Evolutionary conservation across 2,888 invertebrate genomes (phyloP), one percentile per base, ranked within the genome.

Genomic region (Chesias legatella): DNA sequence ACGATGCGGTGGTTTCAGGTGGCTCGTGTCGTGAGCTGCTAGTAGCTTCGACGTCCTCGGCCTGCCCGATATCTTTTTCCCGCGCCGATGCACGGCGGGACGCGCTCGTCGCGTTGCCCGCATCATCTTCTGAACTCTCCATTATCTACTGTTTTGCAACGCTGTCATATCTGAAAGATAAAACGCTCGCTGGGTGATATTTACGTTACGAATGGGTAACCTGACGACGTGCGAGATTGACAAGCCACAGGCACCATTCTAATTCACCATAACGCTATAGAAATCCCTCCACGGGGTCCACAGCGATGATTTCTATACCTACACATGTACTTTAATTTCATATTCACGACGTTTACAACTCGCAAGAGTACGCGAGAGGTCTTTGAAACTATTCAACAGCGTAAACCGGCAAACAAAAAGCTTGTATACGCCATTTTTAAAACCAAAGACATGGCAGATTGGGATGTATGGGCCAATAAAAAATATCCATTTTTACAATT

Each of bases 351-450:
- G 78, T 82, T 76, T 75, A 74, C 71, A 68, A 76, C 74, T 74
- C 78, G 70, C 68, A 58, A 58, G 73, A 78, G 70, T 56, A 72
- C 71, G 73, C 75, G 73, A 79, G 68, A 73, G 77, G 77, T 76
- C 73, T 77, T 71, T 72, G 70, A 79, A 80, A 80, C 75, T 75
- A 74, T 82, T 88, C 79, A 88, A 79, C 78, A 80, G 78, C 80
- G 76, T 85, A 86, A 82, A 88, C 89, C 89, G 89, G 89, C 89
- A 86, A 89, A 89, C 89, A 89, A 89, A 89, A 89, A 89, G 89
- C 88, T 89, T 89, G 88, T 89, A 88, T 89, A 89, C 89, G 89
- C 90, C 90, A 90, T 90, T 89, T 89, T 89, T 88, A 88, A 89
- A 89, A 88, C 86, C 88, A 83, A 86, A 88, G 88, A 88, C 88